Base-by-base conservation (phyloP, 2,888 invertebrate genomes). In the Sphaerophoria rueppellii region DNA sequence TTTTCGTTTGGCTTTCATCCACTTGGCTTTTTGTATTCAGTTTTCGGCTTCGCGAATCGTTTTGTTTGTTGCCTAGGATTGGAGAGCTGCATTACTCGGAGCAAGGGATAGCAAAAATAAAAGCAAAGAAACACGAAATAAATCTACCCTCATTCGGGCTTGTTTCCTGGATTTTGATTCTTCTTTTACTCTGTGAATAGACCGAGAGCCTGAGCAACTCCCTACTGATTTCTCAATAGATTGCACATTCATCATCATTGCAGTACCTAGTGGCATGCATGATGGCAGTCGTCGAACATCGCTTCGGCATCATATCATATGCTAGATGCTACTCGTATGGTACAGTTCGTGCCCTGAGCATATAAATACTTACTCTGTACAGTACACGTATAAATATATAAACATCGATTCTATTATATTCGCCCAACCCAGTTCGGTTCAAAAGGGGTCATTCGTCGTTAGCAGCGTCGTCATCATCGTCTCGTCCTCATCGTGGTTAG, bases 201-300 rank as follows among this genome's bases (percentile, higher is more conserved):
- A 9, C 24, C 4, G 24, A 16, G 50, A 24, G 6, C n/a, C 14
- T 14, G 6, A 37, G 57, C 48, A 75, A 55, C 57, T 81, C 75
- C 75, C 70, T 81, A 9, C 70, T 75, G 75, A 75, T 81, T 81
- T 81, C 75, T 81, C 80, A 80, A 80, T 75, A 81, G 80, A 81
- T 80, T 80, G 80, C 75, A 81, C 80, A 81, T 81, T 75, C 80
- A 81, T 81, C 80, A 81, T 71, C 63, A 70, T 81, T 81, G 80
- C 80, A 70, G 69, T n/a, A 61, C n/a, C n/a, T 24, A 24, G 24
- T 24, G 24, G 24, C 24, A 24, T 24, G 24, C 80, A 81, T 71
- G 57, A 70, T 81, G 75, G 80, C 80, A 70, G 69, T n/a, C 43
- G 61, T 58, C 60, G 65, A 58, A 57, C 40, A 57, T 57, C n/a